A percentile compares a stretch with the other conserved stretches of the same genome.
Evolutionary conservation across 92 coral and sea anemone genomes (phyloP).

Genomic region (Muricea muricata): DNA sequence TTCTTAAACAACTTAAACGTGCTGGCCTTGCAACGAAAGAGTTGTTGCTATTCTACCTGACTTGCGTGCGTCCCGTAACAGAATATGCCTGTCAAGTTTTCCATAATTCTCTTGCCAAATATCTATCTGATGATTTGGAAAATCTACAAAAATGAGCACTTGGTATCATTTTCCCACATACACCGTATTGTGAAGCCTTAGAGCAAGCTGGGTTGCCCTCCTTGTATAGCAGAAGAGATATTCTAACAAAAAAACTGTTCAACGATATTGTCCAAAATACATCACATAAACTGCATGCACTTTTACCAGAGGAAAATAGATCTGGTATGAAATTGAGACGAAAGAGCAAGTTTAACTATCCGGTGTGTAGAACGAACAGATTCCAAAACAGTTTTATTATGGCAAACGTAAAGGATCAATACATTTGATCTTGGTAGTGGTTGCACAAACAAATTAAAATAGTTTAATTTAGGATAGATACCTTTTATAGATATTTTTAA

Average conservation of each 20-base stretch:
- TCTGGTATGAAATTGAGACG: neutral
- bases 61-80: too few species aligned
- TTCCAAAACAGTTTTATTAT: slow-evolving; percentile 9
- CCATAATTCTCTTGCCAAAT: too few species aligned
- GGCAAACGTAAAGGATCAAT: neutral
- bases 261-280: slow-evolving; percentile 9
- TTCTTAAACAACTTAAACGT: too few species aligned
- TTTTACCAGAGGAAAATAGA: neutral
- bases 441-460: neutral
- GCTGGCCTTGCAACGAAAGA: too few species aligned
- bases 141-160: too few species aligned
- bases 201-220: neutral
- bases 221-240: slow-evolving; percentile 7
- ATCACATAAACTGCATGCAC: slow-evolving; percentile 4
- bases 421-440: neutral
- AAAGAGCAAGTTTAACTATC: slow-evolving; percentile 1
- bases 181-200: too few species aligned
- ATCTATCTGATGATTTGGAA: too few species aligned
- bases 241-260: slow-evolving; percentile 6
- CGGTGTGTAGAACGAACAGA: slow-evolving; percentile 19
- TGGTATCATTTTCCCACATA: too few species aligned
- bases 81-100: too few species aligned
- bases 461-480: too few species aligned
- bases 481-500: too few species aligned
- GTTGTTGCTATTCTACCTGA: too few species aligned